Base-by-base conservation (phyloP, 2,113 vertebrate genomes). In the Oreocharis arfaki region DNA sequence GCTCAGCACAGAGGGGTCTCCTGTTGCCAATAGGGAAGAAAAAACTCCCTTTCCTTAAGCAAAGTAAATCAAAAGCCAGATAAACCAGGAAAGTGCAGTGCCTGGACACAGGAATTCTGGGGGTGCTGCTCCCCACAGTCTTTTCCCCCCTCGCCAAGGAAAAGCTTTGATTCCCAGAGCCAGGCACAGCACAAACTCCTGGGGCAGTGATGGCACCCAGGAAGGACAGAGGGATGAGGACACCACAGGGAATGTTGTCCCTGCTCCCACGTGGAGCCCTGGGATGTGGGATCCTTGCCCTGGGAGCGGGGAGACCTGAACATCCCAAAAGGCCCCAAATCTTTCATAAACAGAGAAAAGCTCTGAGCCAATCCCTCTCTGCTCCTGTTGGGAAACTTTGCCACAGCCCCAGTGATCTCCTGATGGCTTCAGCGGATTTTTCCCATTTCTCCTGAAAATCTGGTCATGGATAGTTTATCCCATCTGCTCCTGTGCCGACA, bases 391-490 rank as follows among this genome's bases (percentile, higher is more conserved):
- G 55, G 80, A 50, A 46, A 39, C 18, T 74, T 95, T 68, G 85
- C 59, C 52, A 64, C 39, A 90, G 56, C 83, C 50, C 39, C 61
- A 11, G 70, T 14, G 28, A 59, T 73, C 87, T 90, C 94, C 73
- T 49, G 73, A 84, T 19, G 39, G 78, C 79, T 90, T 90, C 90
- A 81, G 92, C 74, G 84, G 64, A 16, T 73, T 92, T 69, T 90
- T 63, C 86, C 69, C 63, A 64, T 84, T 84, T 92, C 87, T 73
- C 44, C 83, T 84, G 64, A 52, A 92, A 90, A 96, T 87, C 53
- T 16, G 59, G 68, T 81, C 83, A 64, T 64, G 74, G 77, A 92
- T 68, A 87, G 69, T 90, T 96, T 81, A 96, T 92, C 78, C 77
- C 74, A 28, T 80, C 80, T 94, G 73, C 52, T 90, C 63, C 75